Evolutionary conservation across 1,140 invertebrate species (phyloP).

Genomic region (Holcopasites calliopsidis): DNA sequence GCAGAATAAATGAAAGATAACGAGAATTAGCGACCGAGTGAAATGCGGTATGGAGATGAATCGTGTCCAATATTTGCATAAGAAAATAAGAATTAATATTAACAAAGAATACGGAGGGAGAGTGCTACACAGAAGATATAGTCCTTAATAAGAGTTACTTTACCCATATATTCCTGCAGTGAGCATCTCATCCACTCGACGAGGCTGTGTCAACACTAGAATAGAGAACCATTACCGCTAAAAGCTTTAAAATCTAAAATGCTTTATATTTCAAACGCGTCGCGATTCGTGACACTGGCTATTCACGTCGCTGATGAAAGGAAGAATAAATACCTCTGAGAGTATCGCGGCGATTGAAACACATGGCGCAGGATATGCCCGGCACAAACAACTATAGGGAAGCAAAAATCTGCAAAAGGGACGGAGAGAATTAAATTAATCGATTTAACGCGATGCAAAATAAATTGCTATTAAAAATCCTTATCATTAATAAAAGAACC

Average conservation of each 20-base stretch:
- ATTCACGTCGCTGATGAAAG: slow-evolving; percentile 20
- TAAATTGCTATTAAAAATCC: too few relatives aligned
- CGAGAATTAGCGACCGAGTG: too few relatives aligned
- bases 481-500: too few relatives aligned
- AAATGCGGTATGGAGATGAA: too few relatives aligned
- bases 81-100: too few relatives aligned
- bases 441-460: too few relatives aligned
- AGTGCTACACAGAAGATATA: too few relatives aligned
- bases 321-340: slow-evolving; percentile 5
- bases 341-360: slow-evolving; percentile 13
- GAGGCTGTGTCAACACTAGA: slow-evolving; percentile 23
- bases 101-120: background rate
- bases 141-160: background rate
- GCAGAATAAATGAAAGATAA: too few relatives aligned
- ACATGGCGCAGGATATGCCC: background rate
- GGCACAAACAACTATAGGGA: background rate
- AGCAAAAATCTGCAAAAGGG: background rate
- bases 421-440: too few relatives aligned
- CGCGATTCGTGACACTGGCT: slow-evolving; percentile 35
- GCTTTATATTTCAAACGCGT: slow-evolving; percentile 23
- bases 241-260: slow-evolving; percentile 32
- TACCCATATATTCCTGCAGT: background rate
- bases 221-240: slow-evolving; percentile 24
- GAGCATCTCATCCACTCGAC: slow-evolving; percentile 15
- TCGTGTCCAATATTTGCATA: too few relatives aligned